Percentiles rank a stretch among this genome's conserved stretches.
These are phyloP conservation scores for Tachyglossus aculeatus DNA, from an alignment of 2,797 vertebrate genomes.

Conservation along the genomic window DNA sequence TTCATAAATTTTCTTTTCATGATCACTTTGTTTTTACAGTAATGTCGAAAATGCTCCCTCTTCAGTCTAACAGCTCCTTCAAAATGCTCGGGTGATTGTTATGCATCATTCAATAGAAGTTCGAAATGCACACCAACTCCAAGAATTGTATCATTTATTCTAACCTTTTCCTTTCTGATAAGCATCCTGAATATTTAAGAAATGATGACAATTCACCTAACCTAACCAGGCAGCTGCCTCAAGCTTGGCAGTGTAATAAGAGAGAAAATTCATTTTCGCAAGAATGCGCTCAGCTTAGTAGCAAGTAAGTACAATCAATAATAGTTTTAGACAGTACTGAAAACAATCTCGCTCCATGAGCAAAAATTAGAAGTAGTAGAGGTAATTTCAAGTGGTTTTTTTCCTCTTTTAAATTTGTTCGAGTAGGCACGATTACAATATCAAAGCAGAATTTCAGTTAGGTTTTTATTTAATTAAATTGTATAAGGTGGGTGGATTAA, in stretches of 20 bases:
- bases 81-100: too few species aligned
- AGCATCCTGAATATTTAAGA: conserved; percentile 45
- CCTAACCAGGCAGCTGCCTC: conserved; percentile 62
- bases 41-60: conserved; percentile 2
- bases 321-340: not conserved
- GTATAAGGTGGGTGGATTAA: not conserved
- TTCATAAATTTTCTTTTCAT: conserved; percentile 27
- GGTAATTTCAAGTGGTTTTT: not conserved
- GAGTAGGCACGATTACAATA: not conserved
- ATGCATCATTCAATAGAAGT: too few species aligned
- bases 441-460: not conserved
- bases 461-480: conserved; percentile 8
- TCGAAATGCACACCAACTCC: not conserved
- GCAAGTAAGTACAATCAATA: conserved; percentile 57
- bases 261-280: conserved; percentile 55
- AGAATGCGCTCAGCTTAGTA: conserved; percentile 43
- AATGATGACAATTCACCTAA: conserved; percentile 38
- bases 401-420: not conserved
- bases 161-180: conserved; percentile 24
- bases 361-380: not conserved
- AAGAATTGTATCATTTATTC: conserved; percentile 3
- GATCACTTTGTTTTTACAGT: conserved; percentile 19
- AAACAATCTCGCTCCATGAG: not conserved
- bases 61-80: too few species aligned
- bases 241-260: conserved; percentile 73